A percentile compares a stretch with the other conserved stretches of the same genome.
These are phyloP conservation scores for Dendronephthya gigantea DNA, from an alignment of 64 coral and sea anemone species.

Conservation along the genomic window DNA sequence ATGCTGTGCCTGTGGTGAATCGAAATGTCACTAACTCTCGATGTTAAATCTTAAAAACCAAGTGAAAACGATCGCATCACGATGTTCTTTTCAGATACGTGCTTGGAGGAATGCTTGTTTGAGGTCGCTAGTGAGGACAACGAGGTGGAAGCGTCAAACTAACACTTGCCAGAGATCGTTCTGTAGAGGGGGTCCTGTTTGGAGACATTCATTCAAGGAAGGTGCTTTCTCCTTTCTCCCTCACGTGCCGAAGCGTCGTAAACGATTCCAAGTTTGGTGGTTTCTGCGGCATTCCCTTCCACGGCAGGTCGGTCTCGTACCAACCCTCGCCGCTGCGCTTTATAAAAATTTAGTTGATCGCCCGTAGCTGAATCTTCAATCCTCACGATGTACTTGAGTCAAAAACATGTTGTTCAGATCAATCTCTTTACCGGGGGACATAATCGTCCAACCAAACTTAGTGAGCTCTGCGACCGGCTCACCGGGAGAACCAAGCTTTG, in stretches of 20 bases:
- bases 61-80: conserved; percentile 1
- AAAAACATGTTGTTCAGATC: neutral
- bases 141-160: neutral
- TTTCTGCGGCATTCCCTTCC: conserved; percentile 19
- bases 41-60: neutral
- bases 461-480: conserved; percentile 40
- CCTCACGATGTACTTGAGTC: neutral
- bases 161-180: conserved; percentile 16
- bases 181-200: conserved; percentile 28
- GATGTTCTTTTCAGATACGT: neutral
- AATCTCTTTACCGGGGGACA: conserved; percentile 17
- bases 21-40: neutral
- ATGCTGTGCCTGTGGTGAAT: conserved; percentile 24
- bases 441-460: conserved; percentile 25
- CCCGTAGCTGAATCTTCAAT: neutral
- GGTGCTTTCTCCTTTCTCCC: neutral
- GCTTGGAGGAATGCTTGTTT: conserved; percentile 30
- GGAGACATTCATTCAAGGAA: conserved; percentile 24
- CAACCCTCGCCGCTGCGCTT: conserved; percentile 7
- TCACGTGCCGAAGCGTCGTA: neutral
- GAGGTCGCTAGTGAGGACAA: conserved; percentile 33
- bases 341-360: neutral
- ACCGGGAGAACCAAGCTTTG: conserved; percentile 4
- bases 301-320: conserved; percentile 44
- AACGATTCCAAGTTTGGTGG: neutral